Percentiles rank a stretch among this genome's conserved stretches.
Evolutionary conservation across 1,140 invertebrate species (phyloP).

Genomic region (Drosophila teissieri): DNA sequence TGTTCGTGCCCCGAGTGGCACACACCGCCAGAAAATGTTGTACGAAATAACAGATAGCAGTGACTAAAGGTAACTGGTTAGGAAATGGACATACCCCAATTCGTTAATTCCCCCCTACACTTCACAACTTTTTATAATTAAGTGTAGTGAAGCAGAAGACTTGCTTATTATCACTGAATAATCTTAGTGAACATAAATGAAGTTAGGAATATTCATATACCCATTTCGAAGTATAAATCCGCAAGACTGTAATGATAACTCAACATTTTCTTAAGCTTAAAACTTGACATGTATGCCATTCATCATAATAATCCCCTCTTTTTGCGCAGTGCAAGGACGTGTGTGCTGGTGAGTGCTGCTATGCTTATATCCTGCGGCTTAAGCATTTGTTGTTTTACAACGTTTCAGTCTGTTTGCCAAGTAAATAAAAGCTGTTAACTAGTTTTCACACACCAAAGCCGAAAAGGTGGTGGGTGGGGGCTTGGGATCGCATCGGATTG

Average conservation of each 20-base stretch:
- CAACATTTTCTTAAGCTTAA: neutral
- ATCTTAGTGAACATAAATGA: no score
- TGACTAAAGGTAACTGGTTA: no score
- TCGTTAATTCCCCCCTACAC: no score
- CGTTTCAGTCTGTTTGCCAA: conserved; percentile 66
- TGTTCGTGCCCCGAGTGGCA: conserved; percentile 14
- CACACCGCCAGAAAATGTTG: conserved; percentile 2
- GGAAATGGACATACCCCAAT: no score
- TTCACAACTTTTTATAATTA: no score
- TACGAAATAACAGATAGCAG: no score
- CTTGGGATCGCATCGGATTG: neutral
- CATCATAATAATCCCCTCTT: neutral
- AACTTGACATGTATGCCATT: neutral
- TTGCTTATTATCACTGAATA: no score
- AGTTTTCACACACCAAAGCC: conserved; percentile 58
- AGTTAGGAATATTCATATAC: neutral
- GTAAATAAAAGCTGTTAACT: conserved; percentile 78
- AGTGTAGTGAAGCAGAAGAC: no score
- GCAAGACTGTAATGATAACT: no score
- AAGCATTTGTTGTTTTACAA: conserved; percentile 70
- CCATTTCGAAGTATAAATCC: neutral
- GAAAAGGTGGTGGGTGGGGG: conserved; percentile 17
- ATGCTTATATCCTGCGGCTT: conserved; percentile 65
- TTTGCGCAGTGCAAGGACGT: conserved; percentile 13
- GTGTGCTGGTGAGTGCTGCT: conserved; percentile 32